Evolutionary conservation across 1,140 invertebrate species (phyloP).

Genomic region (Macrocentrus cingulum): DNA sequence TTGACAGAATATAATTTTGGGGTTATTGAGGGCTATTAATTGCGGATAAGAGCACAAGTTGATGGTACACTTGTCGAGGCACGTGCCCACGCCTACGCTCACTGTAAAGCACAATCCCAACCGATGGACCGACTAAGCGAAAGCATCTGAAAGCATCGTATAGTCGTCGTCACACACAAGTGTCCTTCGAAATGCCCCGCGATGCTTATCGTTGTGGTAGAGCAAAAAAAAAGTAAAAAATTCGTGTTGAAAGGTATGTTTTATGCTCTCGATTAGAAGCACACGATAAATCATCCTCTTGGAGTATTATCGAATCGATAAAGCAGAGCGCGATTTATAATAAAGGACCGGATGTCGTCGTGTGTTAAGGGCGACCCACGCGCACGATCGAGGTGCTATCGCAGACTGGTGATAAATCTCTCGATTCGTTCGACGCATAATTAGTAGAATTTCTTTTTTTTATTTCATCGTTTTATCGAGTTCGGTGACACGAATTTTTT

Average conservation of each 20-base stretch:
- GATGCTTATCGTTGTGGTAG: neutral
- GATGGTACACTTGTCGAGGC: neutral
- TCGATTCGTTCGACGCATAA: conserved; percentile 34
- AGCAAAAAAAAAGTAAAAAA: neutral
- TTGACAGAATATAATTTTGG: too few species aligned
- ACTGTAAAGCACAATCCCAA: neutral
- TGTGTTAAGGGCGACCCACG: conserved; percentile 23
- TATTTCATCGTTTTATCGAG: neutral
- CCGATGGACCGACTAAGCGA: too few species aligned
- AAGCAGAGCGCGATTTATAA: conserved; percentile 1
- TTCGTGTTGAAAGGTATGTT: neutral
- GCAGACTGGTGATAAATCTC: conserved; percentile 41
- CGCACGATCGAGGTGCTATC: conserved; percentile 14
- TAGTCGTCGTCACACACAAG: too few species aligned
- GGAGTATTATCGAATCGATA: conserved; percentile 14
- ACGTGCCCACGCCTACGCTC: neutral
- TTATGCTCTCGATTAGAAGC: neutral
- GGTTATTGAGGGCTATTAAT: too few species aligned
- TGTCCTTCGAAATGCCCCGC: too few species aligned
- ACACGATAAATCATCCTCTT: conserved; percentile 13
- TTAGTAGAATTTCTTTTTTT: conserved; percentile 27
- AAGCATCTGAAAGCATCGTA: too few species aligned
- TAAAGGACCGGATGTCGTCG: conserved; percentile 8
- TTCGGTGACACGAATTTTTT: neutral
- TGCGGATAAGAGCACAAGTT: too few species aligned